Evolutionary conservation across 2,888 invertebrate species (phyloP), one percentile per base, ranked within the genome.

Genomic region (Clostera curtula): DNA sequence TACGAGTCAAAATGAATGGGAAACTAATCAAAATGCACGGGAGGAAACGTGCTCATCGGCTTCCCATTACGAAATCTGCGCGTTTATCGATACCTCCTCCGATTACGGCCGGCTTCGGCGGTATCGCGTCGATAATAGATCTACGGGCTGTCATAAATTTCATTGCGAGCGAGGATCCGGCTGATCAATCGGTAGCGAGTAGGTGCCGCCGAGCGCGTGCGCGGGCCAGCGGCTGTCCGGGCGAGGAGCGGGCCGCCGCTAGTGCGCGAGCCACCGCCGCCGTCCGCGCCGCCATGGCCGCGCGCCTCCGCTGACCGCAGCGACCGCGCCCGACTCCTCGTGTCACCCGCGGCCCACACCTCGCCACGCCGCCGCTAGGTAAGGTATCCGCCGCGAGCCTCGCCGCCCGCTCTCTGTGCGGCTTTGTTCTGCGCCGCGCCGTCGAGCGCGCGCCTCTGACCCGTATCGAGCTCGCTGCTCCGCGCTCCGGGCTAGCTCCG

Each of bases 91-190:
- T 40, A 35, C 40, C 39, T 49, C 38, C 48, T 45, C 37, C 48
- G 59, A 56, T 59, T 53, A 56, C 55, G 50, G 55, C 51, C 47
- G 49, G 51, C 53, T 51, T 49, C 47, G 48, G 33, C 49, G 59
- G 52, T 65, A 69, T 68, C 62, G 59, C 60, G 61, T 71, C 74
- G 72, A 74, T 75, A 69, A 71, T 70, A 72, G 74, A 76, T 77
- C 75, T 69, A 68, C 73, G 72, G 70, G 56, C 68, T 72, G 71
- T 77, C 75, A 76, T 80, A 79, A 77, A 79, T 79, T 79, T 76
- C 65, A 74, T 75, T 72, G 74, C 74, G 73, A 74, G 75, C 72
- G 70, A 57, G 74, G 71, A 72, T 73, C 71, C 65, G 69, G 69
- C 71, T 77, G 80, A 79, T 79, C 79, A 79, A 79, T 79, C 37